Evolutionary conservation across 1,140 invertebrate species (phyloP).

Genomic region (Trypoxylus dichotomus): DNA sequence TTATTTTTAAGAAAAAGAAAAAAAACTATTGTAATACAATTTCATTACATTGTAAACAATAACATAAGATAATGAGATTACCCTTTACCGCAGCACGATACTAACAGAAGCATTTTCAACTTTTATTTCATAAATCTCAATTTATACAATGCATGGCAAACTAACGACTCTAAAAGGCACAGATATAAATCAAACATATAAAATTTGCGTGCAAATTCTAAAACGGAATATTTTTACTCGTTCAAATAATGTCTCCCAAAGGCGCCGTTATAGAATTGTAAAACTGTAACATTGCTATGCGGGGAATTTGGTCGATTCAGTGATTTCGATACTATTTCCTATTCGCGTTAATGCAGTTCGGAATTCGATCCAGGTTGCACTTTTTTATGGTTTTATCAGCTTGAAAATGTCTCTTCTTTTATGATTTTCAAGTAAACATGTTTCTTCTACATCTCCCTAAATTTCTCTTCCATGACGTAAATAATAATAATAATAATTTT

Average conservation of each 20-base stretch:
- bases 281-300: not conserved
- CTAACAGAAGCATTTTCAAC: no score
- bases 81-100: no score
- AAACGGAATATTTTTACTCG: not conserved
- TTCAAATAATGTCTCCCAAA: not conserved
- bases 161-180: not conserved
- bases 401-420: no score
- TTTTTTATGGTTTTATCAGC: no score
- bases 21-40: no score
- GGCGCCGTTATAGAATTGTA: not conserved
- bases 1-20: no score
- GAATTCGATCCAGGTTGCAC: no score
- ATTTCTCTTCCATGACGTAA: not conserved
- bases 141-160: not conserved
- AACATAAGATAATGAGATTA: no score
- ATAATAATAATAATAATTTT: not conserved
- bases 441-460: no score
- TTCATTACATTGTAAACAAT: no score
- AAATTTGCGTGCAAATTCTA: not conserved
- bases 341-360: not conserved
- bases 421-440: no score
- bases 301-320: not conserved
- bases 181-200: not conserved
- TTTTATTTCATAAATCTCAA: not conserved
- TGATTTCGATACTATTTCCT: not conserved